Percentiles rank a stretch among this genome's conserved stretches.
Evolutionary conservation across 2,113 vertebrate species (phyloP).

Genomic region (Albula glossodonta): DNA sequence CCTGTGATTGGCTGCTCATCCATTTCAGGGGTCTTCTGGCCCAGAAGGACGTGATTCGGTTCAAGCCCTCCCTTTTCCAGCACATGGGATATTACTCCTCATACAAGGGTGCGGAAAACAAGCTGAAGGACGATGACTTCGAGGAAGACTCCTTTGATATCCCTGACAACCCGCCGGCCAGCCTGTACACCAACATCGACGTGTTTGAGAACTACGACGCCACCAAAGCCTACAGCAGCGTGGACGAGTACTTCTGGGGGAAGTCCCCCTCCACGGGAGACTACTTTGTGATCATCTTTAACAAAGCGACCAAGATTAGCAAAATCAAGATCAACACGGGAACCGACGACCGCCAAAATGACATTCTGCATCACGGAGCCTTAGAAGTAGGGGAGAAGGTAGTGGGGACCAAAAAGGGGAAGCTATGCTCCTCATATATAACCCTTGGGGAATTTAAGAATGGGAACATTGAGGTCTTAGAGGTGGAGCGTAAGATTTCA

Average conservation of each 20-base stretch:
- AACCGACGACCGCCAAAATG: constrained; percentile 92
- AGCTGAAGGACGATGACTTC: constrained; percentile 97
- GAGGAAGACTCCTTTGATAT: constrained; percentile 95
- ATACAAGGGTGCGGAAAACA: constrained; percentile 94
- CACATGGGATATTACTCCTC: constrained; percentile 99
- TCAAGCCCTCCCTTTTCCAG: constrained; percentile 98
- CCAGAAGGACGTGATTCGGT: constrained; percentile 92
- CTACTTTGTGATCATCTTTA: constrained; percentile 87
- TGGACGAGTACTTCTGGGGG: constrained; percentile 97
- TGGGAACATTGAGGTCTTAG: constrained; percentile 88
- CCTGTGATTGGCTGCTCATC: constrained; percentile 95
- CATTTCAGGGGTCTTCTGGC: constrained; percentile 91
- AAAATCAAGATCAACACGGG: constrained; percentile 92
- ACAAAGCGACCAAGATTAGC: constrained; percentile 86
- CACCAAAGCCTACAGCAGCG: constrained; percentile 90
- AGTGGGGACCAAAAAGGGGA: constrained; percentile 79
- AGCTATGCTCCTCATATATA: constrained; percentile 85
- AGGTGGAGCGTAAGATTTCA: constrained; percentile 89
- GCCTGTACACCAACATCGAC: constrained; percentile 90
- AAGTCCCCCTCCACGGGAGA: constrained; percentile 90
- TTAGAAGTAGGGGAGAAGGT: constrained; percentile 90
- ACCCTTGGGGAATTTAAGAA: constrained; percentile 92
- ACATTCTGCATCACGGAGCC: constrained; percentile 89
- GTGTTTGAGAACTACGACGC: constrained; percentile 95
- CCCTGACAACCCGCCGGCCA: constrained; percentile 92